Conservation (phyloP, 2,113 vertebrate species). For the Synodontis membranacea region DNA sequence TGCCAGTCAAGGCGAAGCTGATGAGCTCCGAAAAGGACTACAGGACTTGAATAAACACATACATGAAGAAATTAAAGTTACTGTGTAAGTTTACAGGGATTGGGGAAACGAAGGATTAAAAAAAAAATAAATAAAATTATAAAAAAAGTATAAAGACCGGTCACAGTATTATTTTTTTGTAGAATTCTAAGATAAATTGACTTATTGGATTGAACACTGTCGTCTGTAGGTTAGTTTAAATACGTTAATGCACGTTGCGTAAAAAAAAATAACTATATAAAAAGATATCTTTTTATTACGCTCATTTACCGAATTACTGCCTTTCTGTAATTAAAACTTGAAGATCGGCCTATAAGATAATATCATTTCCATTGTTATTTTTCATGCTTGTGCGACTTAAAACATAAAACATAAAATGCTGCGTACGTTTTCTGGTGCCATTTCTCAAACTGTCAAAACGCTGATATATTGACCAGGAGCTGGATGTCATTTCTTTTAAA, state of each 20-base stretch:
- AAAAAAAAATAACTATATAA: not conserved
- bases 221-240: not conserved
- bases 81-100: not conserved
- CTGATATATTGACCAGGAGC: slow-evolving; percentile 71
- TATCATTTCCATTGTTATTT: too few species aligned
- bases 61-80: not conserved
- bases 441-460: slow-evolving; percentile 75
- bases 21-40: too few species aligned
- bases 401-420: not conserved
- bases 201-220: not conserved
- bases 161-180: not conserved
- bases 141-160: too few species aligned
- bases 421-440: slow-evolving; percentile 57
- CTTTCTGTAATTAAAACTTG: too few species aligned
- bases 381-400: not conserved
- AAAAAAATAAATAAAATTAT: not conserved
- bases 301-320: not conserved
- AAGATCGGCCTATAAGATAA: too few species aligned
- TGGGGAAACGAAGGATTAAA: not conserved
- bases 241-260: not conserved
- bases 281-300: not conserved
- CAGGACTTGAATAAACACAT: not conserved
- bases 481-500: slow-evolving; percentile 69
- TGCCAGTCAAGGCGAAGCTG: not conserved
- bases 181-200: not conserved